Evolutionary conservation across 2,113 vertebrate species (phyloP).

Genomic region (Emydocephalus ijimae): DNA sequence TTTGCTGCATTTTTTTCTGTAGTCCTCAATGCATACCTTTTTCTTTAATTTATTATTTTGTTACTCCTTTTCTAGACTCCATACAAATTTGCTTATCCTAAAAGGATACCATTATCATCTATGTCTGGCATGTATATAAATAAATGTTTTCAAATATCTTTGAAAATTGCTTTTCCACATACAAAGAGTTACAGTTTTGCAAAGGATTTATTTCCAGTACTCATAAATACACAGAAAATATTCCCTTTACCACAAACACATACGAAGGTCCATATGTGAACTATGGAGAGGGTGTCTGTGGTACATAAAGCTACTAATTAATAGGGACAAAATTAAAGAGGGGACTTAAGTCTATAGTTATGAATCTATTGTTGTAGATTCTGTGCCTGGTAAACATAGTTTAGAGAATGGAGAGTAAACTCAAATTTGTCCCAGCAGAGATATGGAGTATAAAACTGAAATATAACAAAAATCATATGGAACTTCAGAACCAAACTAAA

Average conservation of each 20-base stretch:
- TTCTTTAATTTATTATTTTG: not conserved
- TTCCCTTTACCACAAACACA: not conserved
- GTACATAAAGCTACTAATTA: not conserved
- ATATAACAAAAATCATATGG: not conserved
- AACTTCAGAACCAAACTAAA: not conserved
- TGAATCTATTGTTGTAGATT: not conserved
- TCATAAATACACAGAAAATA: not conserved
- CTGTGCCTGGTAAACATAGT: not conserved
- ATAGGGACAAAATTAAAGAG: not conserved
- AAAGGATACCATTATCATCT: not conserved
- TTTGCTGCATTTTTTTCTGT: not conserved
- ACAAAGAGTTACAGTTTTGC: not conserved
- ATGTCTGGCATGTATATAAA: not conserved
- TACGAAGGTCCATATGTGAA: not conserved
- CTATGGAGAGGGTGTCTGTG: not conserved
- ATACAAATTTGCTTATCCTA: not conserved
- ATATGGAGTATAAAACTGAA: not conserved
- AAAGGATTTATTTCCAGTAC: not conserved
- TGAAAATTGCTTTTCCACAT: not conserved
- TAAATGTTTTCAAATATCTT: not conserved
- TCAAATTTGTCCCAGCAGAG: not conserved
- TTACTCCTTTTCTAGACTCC: not conserved
- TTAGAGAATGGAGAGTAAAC: not conserved
- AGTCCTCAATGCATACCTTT: not conserved
- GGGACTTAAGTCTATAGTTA: not conserved